Evolutionary conservation across 1,140 invertebrate species (phyloP).

Genomic region (Drosophila funebris): DNA sequence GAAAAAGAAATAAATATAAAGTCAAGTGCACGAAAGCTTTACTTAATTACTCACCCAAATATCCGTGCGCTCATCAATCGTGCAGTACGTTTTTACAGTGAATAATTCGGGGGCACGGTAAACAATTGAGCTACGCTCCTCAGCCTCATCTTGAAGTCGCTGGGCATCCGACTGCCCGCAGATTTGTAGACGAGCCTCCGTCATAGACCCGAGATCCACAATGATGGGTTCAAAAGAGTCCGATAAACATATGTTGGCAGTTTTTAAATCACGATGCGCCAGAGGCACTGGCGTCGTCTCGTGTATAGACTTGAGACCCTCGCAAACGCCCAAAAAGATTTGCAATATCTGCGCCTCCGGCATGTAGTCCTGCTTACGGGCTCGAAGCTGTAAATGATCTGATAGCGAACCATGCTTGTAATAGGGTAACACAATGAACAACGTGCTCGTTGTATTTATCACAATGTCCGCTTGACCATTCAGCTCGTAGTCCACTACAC

Average conservation of each 20-base stretch:
- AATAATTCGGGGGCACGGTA: constrained; percentile 95
- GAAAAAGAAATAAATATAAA: not conserved
- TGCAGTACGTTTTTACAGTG: constrained; percentile 91
- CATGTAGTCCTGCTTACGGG: constrained; percentile 86
- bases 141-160: constrained; percentile 91
- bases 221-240: constrained; percentile 90
- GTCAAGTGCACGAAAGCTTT: not conserved
- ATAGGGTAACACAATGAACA: constrained; percentile 91
- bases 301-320: constrained; percentile 91
- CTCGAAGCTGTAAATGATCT: constrained; percentile 87
- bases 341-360: constrained; percentile 87
- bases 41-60: constrained; percentile 89
- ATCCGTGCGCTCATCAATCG: constrained; percentile 93
- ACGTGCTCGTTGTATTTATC: constrained; percentile 89
- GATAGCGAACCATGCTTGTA: constrained; percentile 92
- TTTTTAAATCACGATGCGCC: constrained; percentile 94
- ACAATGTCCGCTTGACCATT: constrained; percentile 87
- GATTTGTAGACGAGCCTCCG: constrained; percentile 90
- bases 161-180: constrained; percentile 89
- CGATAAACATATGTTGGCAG: constrained; percentile 91
- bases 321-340: constrained; percentile 90
- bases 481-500: constrained; percentile 89
- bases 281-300: constrained; percentile 89
- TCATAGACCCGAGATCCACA: constrained; percentile 94
- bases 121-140: constrained; percentile 93